phyloP scores from a whole-genome alignment of 92 coral and sea anemone species.

The Paramuricea clavata region DNA sequence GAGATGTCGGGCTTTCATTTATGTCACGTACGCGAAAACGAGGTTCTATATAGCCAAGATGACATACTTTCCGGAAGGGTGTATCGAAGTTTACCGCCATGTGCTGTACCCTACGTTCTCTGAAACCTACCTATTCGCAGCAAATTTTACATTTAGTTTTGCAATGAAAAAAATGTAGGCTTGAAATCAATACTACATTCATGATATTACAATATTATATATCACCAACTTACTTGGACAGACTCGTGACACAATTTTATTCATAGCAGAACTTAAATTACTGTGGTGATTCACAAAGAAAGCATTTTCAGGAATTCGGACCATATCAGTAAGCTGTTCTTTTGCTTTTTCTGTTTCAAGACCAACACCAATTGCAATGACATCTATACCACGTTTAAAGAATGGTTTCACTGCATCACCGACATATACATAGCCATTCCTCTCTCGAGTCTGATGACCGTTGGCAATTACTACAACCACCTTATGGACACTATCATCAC shows the following conservation, averaged over 20 bases:
- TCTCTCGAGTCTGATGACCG: conserved; percentile 5
- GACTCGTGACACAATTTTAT: neutral
- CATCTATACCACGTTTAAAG: conserved; percentile 19
- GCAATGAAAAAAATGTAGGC: too few relatives aligned
- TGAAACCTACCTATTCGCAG: too few relatives aligned
- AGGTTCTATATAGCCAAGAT: too few relatives aligned
- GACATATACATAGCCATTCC: conserved; percentile 16
- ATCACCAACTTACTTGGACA: conserved; percentile 27
- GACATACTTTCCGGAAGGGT: too few relatives aligned
- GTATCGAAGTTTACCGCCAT: too few relatives aligned
- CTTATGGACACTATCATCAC: conserved; percentile 14
- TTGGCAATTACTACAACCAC: conserved; percentile 18
- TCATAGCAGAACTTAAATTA: neutral
- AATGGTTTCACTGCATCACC: conserved; percentile 20
- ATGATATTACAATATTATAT: neutral
- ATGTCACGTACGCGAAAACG: too few relatives aligned
- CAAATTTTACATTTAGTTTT: too few relatives aligned
- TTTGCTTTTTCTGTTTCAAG: neutral
- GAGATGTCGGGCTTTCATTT: neutral
- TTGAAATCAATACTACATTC: too few relatives aligned
- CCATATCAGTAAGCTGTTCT: conserved; percentile 18
- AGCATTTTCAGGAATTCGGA: conserved; percentile 17
- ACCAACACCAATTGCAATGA: conserved; percentile 22
- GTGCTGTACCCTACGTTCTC: too few relatives aligned
- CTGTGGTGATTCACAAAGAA: conserved; percentile 1